phyloP scores from a whole-genome alignment of 2,797 vertebrate species.

The Rhynchonycteris naso region DNA sequence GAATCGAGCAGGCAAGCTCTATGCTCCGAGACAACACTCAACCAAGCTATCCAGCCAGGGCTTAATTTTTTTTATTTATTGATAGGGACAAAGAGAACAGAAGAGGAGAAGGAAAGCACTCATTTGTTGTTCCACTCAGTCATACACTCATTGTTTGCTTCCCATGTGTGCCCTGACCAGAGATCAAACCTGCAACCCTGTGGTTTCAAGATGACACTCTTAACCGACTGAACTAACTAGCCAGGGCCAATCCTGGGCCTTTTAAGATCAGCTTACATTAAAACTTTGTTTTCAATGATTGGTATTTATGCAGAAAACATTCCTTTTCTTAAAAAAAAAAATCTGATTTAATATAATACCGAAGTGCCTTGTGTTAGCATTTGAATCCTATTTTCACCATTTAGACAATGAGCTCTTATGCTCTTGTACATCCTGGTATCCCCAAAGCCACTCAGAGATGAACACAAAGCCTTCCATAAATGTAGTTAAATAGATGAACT shows the following conservation, averaged over 20 bases:
- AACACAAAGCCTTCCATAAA: background rate
- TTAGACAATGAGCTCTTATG: background rate
- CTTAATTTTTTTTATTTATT: too few species aligned
- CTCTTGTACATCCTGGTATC: background rate
- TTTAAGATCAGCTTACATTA: background rate
- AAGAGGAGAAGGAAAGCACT: too few species aligned
- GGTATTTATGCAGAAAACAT: background rate
- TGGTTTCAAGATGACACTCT: too few species aligned
- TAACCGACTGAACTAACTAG: too few species aligned
- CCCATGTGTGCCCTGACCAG: too few species aligned
- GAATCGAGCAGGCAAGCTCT: too few species aligned
- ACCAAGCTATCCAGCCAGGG: too few species aligned
- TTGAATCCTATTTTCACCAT: background rate
- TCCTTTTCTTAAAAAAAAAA: background rate
- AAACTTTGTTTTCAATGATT: background rate
- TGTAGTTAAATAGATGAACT: background rate
- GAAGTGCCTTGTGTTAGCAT: background rate
- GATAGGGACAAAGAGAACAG: too few species aligned
- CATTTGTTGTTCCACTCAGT: too few species aligned
- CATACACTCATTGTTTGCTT: too few species aligned
- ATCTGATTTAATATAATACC: slow-evolving; percentile 2
- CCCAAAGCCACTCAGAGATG: background rate
- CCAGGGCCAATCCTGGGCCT: background rate
- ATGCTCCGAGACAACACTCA: too few species aligned
- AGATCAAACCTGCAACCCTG: too few species aligned